Percentiles rank a stretch among this genome's conserved stretches.
Evolutionary conservation across 2,113 vertebrate species (phyloP).

Genomic region (Corvus hawaiiensis): DNA sequence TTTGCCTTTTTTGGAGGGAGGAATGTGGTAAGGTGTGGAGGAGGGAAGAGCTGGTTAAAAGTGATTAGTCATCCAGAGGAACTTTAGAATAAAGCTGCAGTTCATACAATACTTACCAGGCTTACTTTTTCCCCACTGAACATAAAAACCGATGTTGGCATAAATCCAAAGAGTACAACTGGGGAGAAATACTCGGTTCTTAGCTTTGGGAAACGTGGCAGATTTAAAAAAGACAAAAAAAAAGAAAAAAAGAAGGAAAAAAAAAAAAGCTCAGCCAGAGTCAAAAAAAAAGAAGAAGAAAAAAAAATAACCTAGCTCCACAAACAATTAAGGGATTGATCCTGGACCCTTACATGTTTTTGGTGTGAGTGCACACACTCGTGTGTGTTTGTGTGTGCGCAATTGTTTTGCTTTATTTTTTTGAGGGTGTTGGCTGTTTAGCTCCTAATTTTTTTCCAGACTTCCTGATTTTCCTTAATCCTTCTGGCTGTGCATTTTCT

Average conservation of each 20-base stretch:
- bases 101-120: slow-evolving; percentile 42
- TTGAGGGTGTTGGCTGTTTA: slow-evolving; percentile 54
- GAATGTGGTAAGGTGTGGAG: slow-evolving; percentile 52
- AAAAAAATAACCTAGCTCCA: not conserved
- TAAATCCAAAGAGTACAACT: slow-evolving; percentile 52
- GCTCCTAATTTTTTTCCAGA: slow-evolving; percentile 56
- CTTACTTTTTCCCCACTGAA: slow-evolving; percentile 64
- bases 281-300: not conserved
- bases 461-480: slow-evolving; percentile 55
- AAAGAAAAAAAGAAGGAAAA: not conserved
- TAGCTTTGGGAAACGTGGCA: slow-evolving; percentile 42
- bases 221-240: not conserved
- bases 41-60: slow-evolving; percentile 39
- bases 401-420: slow-evolving; percentile 51
- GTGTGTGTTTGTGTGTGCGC: slow-evolving; percentile 50
- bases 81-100: slow-evolving; percentile 59
- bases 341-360: slow-evolving; percentile 49
- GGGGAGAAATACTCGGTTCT: slow-evolving; percentile 51
- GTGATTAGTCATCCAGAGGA: slow-evolving; percentile 10
- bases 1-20: not conserved
- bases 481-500: slow-evolving; percentile 68
- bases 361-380: slow-evolving; percentile 55
- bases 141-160: slow-evolving; percentile 32
- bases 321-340: slow-evolving; percentile 30
- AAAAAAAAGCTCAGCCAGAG: slow-evolving; percentile 1